A percentile compares a stretch with the other conserved stretches of the same genome.
Conservation (phyloP, 1,140 invertebrate genomes). For the Pseudomyrmex concolor region DNA sequence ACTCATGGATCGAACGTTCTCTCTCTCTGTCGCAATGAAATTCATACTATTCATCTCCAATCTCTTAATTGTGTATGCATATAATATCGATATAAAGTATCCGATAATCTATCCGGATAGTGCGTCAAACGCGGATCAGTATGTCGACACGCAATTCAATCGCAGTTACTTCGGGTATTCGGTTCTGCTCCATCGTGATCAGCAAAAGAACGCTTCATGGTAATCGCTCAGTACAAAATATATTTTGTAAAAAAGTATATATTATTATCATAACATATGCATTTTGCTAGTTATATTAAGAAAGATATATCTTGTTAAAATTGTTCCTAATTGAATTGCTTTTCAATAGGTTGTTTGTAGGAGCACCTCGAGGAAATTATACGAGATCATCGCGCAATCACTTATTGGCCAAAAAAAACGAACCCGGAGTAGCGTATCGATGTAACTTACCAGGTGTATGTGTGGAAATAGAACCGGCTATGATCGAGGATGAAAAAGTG, state of each 20-base stretch:
- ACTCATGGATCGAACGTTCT: not conserved
- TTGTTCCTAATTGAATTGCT: not conserved
- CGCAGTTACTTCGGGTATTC: constrained; percentile 77
- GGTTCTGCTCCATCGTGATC: constrained; percentile 65
- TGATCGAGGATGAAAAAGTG: constrained; percentile 41
- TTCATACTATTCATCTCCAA: constrained; percentile 34
- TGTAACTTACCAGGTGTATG: constrained; percentile 59
- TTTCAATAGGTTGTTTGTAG: constrained; percentile 71
- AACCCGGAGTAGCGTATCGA: constrained; percentile 75
- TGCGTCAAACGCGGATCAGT: not conserved
- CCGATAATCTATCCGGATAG: constrained; percentile 52
- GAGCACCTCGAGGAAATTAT: constrained; percentile 77
- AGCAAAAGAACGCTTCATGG: constrained; percentile 46
- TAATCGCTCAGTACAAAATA: constrained; percentile 4
- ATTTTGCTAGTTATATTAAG: constrained; percentile 1
- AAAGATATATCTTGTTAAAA: not conserved
- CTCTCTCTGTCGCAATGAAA: not conserved
- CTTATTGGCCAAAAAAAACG: not conserved
- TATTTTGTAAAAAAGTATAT: too few relatives aligned
- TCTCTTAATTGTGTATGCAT: constrained; percentile 46
- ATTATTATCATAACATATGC: not conserved
- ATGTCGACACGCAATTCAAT: constrained; percentile 25
- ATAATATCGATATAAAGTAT: constrained; percentile 72
- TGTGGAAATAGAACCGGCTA: constrained; percentile 24
- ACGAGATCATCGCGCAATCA: not conserved